These are phyloP conservation scores for Oreochromis tanganicae DNA, from an alignment of 2,113 vertebrate genomes.

Conservation along the genomic window DNA sequence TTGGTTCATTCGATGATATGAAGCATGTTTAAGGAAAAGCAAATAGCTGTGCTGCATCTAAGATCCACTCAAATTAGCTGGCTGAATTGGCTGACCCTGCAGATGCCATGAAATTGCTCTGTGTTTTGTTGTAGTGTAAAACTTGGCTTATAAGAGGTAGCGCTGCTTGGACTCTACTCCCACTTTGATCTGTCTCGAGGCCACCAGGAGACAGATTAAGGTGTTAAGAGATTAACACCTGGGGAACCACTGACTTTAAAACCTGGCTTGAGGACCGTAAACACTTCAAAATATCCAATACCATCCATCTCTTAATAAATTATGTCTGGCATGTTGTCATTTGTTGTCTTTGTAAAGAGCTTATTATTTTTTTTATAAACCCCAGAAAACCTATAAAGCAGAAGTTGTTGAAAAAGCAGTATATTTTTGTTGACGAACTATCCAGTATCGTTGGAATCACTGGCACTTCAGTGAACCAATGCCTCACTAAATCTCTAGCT, in stretches of 20 bases:
- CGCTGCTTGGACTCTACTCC: not conserved
- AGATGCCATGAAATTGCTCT: not conserved
- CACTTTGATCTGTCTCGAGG: not conserved
- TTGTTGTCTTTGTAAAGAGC: not conserved
- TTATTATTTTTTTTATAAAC: not conserved
- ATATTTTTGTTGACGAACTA: not conserved
- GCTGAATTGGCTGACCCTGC: not conserved
- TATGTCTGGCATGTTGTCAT: not conserved
- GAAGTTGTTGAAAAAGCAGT: not conserved
- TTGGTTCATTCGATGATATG: not conserved
- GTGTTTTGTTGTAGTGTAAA: not conserved
- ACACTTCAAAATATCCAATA: not conserved
- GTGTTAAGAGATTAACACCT: conserved; percentile 13
- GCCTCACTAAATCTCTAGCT: not conserved
- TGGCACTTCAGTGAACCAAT: not conserved
- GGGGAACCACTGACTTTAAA: not conserved
- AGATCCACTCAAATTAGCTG: not conserved
- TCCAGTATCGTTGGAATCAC: not conserved
- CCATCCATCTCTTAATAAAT: not conserved
- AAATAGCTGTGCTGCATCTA: not conserved
- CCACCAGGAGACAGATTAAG: not conserved
- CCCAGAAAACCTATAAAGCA: not conserved
- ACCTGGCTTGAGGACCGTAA: not conserved
- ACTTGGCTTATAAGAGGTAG: not conserved
- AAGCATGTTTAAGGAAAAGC: not conserved